These are phyloP conservation scores for Tachina fera DNA, from an alignment of 2,888 invertebrate species.

Conservation along the genomic window DNA sequence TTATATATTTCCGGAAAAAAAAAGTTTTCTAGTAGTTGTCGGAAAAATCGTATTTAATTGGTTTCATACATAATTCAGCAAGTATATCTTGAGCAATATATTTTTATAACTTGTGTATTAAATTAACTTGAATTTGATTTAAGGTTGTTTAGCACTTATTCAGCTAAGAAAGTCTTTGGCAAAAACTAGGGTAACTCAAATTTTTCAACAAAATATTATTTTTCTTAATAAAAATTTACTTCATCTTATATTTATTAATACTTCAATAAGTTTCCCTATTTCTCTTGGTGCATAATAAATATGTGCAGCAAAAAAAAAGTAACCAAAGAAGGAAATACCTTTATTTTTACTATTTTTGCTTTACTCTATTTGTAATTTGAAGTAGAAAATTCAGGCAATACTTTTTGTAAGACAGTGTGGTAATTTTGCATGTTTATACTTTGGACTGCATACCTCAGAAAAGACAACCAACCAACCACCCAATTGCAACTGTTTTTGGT, in stretches of 20 bases:
- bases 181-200: too few relatives aligned
- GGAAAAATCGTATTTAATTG: too few relatives aligned
- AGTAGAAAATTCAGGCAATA: constrained; percentile 16
- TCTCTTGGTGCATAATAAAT: constrained; percentile 19
- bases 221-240: not conserved
- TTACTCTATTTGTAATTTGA: constrained; percentile 25
- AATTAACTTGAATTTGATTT: too few relatives aligned
- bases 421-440: not conserved
- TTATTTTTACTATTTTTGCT: not conserved
- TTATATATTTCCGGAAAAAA: too few relatives aligned
- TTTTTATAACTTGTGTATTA: too few relatives aligned
- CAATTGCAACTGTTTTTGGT: constrained; percentile 12
- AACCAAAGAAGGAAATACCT: not conserved
- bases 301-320: not conserved
- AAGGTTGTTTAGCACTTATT: too few relatives aligned
- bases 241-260: not conserved
- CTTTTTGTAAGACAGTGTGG: constrained; percentile 1
- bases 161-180: too few relatives aligned
- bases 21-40: too few relatives aligned
- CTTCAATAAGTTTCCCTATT: not conserved
- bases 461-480: constrained; percentile 21
- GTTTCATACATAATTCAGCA: too few relatives aligned
- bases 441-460: constrained; percentile 20
- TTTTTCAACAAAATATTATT: too few relatives aligned
- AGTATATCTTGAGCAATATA: too few relatives aligned